Conservation (phyloP, 1,140 invertebrate species). For the Gryon sp. region DNA sequence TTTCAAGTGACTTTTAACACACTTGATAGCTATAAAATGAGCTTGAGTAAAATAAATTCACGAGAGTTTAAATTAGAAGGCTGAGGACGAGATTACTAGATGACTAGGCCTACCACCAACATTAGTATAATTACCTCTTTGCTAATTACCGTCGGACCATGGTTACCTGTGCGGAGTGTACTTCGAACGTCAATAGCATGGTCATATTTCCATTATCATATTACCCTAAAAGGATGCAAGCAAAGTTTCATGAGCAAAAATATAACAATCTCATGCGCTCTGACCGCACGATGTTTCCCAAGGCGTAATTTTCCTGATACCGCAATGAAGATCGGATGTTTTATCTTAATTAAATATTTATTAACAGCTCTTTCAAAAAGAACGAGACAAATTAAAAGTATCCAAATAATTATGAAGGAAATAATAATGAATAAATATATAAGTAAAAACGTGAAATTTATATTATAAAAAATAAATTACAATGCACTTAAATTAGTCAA, state of each 20-base stretch:
- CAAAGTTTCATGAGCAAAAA: conserved; percentile 16
- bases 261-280: not conserved
- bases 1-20: conserved; percentile 33
- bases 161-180: conserved; percentile 47
- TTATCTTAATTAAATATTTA: conserved; percentile 34
- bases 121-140: conserved; percentile 70
- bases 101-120: conserved; percentile 57
- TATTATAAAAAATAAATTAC: too few relatives aligned
- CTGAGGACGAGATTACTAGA: conserved; percentile 48
- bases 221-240: conserved; percentile 34
- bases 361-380: conserved; percentile 15
- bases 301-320: conserved; percentile 3
- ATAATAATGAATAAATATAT: conserved; percentile 26
- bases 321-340: conserved; percentile 1
- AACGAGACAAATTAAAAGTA: not conserved
- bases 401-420: conserved; percentile 24
- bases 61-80: conserved; percentile 50
- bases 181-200: conserved; percentile 56
- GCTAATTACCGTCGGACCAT: conserved; percentile 63
- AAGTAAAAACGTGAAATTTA: too few relatives aligned
- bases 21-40: conserved; percentile 33
- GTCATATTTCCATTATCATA: conserved; percentile 65
- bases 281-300: conserved; percentile 2
- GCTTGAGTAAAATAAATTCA: conserved; percentile 55
- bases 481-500: too few relatives aligned